Percentiles rank a stretch among this genome's conserved stretches.
These are phyloP conservation scores for Microcebus tavaratra DNA, from an alignment of 2,113 vertebrate species.

Conservation along the genomic window DNA sequence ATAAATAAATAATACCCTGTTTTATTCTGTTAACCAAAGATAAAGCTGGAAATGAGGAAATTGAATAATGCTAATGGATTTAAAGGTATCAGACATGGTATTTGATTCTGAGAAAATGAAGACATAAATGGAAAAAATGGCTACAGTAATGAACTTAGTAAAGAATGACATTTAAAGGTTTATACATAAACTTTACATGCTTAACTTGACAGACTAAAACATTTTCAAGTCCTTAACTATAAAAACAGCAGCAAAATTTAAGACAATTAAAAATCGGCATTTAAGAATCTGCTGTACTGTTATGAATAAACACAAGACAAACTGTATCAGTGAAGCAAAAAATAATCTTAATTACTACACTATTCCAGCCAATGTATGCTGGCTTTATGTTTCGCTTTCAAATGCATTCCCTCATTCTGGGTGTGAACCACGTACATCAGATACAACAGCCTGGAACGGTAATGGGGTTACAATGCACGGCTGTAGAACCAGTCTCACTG, in stretches of 20 bases:
- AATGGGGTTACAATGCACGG: too few species aligned
- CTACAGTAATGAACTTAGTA: neutral
- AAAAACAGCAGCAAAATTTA: conserved; percentile 26
- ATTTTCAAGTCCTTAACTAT: conserved; percentile 23
- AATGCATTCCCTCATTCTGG: neutral
- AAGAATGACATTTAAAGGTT: conserved; percentile 30
- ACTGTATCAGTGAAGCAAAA: neutral
- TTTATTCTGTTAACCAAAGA: conserved; percentile 34
- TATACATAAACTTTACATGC: neutral
- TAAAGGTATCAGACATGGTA: neutral
- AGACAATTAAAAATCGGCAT: neutral
- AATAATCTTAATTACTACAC: neutral
- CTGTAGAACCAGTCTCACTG: neutral
- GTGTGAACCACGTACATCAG: neutral
- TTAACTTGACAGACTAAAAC: neutral
- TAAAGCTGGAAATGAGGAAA: conserved; percentile 33
- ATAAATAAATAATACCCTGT: conserved; percentile 55
- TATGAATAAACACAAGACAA: neutral
- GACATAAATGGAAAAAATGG: neutral
- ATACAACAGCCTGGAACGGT: neutral
- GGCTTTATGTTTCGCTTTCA: neutral
- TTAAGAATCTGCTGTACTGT: neutral
- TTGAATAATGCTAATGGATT: neutral
- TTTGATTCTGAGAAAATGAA: conserved; percentile 27
- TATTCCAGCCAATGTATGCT: neutral